Conservation (phyloP, 2,113 vertebrate genomes). For the Benitochromis conjunctus region DNA sequence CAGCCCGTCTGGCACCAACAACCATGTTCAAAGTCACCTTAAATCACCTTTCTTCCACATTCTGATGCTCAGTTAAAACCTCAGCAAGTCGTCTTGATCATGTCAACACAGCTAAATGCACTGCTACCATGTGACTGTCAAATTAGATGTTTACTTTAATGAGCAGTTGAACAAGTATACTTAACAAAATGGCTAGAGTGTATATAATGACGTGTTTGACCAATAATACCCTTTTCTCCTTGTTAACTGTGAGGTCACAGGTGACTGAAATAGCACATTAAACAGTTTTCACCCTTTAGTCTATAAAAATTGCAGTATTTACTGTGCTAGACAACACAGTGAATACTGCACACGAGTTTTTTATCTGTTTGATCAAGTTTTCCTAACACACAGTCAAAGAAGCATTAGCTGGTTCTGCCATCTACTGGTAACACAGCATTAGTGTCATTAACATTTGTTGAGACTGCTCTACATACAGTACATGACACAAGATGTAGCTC, state of each 20-base stretch:
- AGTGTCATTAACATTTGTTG: background rate
- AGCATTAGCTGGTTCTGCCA: conserved; percentile 8
- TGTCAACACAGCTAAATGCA: background rate
- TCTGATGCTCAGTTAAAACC: background rate
- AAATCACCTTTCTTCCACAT: background rate
- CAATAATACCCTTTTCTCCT: too few relatives aligned
- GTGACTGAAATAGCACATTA: background rate
- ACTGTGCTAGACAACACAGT: background rate
- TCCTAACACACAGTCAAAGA: background rate
- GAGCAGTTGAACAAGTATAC: background rate
- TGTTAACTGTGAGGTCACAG: background rate
- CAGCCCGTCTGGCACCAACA: background rate
- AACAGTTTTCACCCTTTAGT: background rate
- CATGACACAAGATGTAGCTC: background rate
- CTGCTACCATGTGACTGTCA: background rate
- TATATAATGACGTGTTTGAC: background rate
- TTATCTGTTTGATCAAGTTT: background rate
- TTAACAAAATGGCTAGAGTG: background rate
- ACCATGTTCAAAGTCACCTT: background rate
- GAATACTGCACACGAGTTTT: background rate
- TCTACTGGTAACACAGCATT: conserved; percentile 31
- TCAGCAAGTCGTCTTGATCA: background rate
- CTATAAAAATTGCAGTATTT: background rate
- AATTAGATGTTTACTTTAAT: background rate
- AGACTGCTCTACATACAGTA: background rate